Base-by-base conservation (phyloP, 2,797 vertebrate genomes). In the Hippopotamyrus pictus region DNA sequence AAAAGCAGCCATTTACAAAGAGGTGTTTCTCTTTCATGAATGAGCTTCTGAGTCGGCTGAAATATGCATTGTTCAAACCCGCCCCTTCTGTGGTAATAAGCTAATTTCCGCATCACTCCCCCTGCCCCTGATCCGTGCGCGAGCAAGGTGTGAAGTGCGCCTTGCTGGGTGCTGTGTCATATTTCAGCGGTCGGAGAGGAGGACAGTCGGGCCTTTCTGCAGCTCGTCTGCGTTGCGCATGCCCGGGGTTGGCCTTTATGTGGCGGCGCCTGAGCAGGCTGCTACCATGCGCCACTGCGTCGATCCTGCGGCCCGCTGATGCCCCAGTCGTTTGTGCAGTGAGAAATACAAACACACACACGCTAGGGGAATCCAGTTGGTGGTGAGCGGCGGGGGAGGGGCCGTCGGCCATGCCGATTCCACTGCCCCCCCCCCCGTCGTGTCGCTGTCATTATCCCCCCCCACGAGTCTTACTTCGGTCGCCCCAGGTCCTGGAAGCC, bases 61-160 rank as follows among this genome's bases (percentile, higher is more conserved):
- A 94, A 94, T 92, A 93, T 90, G 93, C 92, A 93, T 94, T 95
- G 94, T 96, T 96, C 94, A 94, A 92, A 93, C 92, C 94, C 92
- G 86, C 29, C 90, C 92, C 90, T 94, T 95, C 92, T 93, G 94
- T 91, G 91, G 92, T 93, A 92, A 93, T 93, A 92, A 93, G 94
- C 90, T 93, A 91, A 94, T 95, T 95, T 96, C 95, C 92, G 76
- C 85, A 88, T 92, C 90, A 91, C 90, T 91, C 91, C 91, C 89
- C 90, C 89, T 90, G 91, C 89, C 22, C 90, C 83, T 48, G 73
- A 29, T 84, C 33, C 46, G 7, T 59, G 69, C 0, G 33, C 12
- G 41, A 59, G 88, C 41, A 12, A 46, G 54, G 88, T 90, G 89
- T 88, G 89, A 8, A 69, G 87, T 69, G 41, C 25, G 29, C 25